Percentiles rank a stretch among this genome's conserved stretches.
Conservation (phyloP, 2,888 invertebrate genomes). For the Pilophorus perplexus region DNA sequence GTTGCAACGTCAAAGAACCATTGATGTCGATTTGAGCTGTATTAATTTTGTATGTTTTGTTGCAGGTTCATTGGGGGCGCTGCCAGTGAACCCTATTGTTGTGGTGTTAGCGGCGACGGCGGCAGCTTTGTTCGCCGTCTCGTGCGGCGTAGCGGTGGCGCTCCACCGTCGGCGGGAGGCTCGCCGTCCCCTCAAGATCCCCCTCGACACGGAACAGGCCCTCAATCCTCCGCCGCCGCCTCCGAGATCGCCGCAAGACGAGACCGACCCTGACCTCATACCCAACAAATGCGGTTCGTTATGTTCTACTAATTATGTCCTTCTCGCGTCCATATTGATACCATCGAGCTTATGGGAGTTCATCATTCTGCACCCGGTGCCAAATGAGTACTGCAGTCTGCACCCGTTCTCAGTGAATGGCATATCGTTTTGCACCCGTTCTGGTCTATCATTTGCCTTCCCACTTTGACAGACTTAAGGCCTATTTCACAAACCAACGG, state of each 20-base stretch:
- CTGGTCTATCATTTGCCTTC: no score
- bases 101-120: slow-evolving; percentile 75
- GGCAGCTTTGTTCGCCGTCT: slow-evolving; percentile 70
- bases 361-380: no score
- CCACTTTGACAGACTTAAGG: no score
- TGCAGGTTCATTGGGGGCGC: slow-evolving; percentile 53
- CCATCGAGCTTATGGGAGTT: no score
- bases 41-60: no score
- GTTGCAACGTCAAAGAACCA: no score
- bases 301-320: no score
- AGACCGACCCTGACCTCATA: slow-evolving; percentile 83
- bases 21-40: no score
- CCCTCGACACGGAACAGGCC: slow-evolving; percentile 54
- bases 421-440: no score
- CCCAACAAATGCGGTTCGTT: slow-evolving; percentile 77
- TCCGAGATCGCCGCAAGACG: slow-evolving; percentile 55
- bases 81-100: slow-evolving; percentile 65
- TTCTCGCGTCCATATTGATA: neutral
- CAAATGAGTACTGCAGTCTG: neutral
- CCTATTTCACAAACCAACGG: no score
- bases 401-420: no score
- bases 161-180: slow-evolving; percentile 60
- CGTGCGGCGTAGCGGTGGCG: slow-evolving; percentile 72
- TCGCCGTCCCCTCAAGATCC: slow-evolving; percentile 53
- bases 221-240: slow-evolving; percentile 51